Percentiles rank a stretch among this genome's conserved stretches.
Conservation (phyloP, 2,888 invertebrate genomes). For the Catocala nupta region DNA sequence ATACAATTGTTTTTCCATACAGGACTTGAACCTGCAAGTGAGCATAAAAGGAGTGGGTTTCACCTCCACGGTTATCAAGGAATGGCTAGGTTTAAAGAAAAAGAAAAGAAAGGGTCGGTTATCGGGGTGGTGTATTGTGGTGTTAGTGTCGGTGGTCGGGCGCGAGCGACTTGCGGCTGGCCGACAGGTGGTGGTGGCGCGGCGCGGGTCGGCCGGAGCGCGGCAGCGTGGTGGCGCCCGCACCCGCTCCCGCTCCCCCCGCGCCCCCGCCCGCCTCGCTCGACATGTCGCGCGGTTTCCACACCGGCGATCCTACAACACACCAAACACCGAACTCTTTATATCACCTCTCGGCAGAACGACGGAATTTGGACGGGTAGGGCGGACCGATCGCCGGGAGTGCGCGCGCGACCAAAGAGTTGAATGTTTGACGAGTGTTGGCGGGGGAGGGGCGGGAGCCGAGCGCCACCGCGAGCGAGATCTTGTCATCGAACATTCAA, state of each 20-base stretch:
- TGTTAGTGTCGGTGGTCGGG: conserved; percentile 66
- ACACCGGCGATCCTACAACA: conserved; percentile 98
- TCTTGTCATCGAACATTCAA: conserved; percentile 87
- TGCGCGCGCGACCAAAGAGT: conserved; percentile 82
- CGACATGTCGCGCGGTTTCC: conserved; percentile 97
- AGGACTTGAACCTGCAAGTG: neutral
- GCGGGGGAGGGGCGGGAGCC: conserved; percentile 50
- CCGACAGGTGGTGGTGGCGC: conserved; percentile 80
- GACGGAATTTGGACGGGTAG: conserved; percentile 70
- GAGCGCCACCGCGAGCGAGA: conserved; percentile 53
- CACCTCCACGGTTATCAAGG: conserved; percentile 1
- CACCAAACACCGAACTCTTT: conserved; percentile 89
- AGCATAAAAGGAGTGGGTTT: neutral
- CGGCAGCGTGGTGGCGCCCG: conserved; percentile 80
- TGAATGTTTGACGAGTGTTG: conserved; percentile 88
- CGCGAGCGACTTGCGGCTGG: conserved; percentile 86
- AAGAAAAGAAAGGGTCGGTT: conserved; percentile 10
- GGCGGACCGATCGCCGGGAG: conserved; percentile 72
- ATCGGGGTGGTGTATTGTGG: conserved; percentile 19
- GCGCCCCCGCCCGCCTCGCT: conserved; percentile 81
- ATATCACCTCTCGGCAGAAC: conserved; percentile 62
- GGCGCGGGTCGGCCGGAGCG: conserved; percentile 83
- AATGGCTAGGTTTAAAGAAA: conserved; percentile 6
- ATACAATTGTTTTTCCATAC: neutral
- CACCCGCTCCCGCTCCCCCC: conserved; percentile 35